phyloP scores from a whole-genome alignment of 2,113 vertebrate species.

The Scytalopus superciliaris region DNA sequence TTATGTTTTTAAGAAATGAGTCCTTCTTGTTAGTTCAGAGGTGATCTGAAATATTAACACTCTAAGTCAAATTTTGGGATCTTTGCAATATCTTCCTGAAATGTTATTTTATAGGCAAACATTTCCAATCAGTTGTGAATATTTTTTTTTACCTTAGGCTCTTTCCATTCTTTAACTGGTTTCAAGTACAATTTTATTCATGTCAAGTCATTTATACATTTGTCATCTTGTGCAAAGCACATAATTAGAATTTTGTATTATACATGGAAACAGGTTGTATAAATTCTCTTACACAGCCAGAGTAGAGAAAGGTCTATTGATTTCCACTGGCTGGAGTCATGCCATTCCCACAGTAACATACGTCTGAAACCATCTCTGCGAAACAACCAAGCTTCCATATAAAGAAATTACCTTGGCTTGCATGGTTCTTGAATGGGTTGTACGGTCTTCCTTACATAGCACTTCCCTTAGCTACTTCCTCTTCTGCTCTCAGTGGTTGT shows the following conservation, averaged over 20 bases:
- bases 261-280: not conserved
- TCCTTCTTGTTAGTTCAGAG: not conserved
- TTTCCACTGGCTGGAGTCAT: not conserved
- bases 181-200: not conserved
- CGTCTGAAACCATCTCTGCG: not conserved
- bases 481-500: not conserved
- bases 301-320: not conserved
- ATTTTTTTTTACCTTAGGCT: not conserved
- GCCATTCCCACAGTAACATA: not conserved
- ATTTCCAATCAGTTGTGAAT: not conserved
- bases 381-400: not conserved
- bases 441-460: not conserved
- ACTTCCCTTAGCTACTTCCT: not conserved
- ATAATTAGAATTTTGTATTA: not conserved
- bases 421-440: not conserved
- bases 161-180: not conserved
- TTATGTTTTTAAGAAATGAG: not conserved
- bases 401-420: not conserved
- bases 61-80: not conserved
- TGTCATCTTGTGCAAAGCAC: not conserved
- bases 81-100: not conserved
- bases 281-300: not conserved
- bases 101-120: not conserved
- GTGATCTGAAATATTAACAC: not conserved
- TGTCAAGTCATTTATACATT: not conserved